phyloP scores from a whole-genome alignment of 2,888 invertebrate species.

The Platycheirus rosarum region DNA sequence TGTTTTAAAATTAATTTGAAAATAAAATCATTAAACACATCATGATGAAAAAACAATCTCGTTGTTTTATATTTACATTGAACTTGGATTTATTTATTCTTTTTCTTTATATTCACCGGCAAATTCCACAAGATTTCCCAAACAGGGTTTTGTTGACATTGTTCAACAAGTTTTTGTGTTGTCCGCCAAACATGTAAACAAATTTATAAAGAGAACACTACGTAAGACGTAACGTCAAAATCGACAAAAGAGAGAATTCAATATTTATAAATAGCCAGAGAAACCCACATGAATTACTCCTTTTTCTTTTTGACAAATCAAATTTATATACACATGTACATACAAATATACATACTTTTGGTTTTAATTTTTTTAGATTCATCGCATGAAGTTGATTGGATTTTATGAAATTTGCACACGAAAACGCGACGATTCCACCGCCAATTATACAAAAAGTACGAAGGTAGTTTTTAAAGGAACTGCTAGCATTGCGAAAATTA shows the following conservation, averaged over 20 bases:
- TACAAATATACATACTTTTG: conserved; percentile 79
- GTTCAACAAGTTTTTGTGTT: too few species aligned
- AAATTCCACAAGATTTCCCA: conserved; percentile 2
- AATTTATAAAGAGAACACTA: conserved; percentile 37
- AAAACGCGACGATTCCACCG: conserved; percentile 82
- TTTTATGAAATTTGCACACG: conserved; percentile 82
- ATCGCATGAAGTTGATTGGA: conserved; percentile 83
- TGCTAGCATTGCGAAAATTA: conserved; percentile 75
- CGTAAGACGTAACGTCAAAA: neutral
- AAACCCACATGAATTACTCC: conserved; percentile 54
- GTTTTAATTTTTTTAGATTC: conserved; percentile 82
- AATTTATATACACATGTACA: conserved; percentile 54
- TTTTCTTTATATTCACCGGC: conserved; percentile 14
- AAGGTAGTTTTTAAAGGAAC: conserved; percentile 75
- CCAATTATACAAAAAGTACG: conserved; percentile 80
- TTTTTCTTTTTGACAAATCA: conserved; percentile 32
- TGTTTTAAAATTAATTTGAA: neutral
- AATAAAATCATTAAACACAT: conserved; percentile 4
- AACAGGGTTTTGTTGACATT: conserved; percentile 13
- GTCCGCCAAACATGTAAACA: conserved; percentile 47
- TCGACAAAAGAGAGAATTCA: neutral
- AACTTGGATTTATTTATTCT: conserved; percentile 51
- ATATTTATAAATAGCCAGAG: conserved; percentile 47
- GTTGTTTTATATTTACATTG: conserved; percentile 29
- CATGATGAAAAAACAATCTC: neutral